A percentile compares a stretch with the other conserved stretches of the same genome.
phyloP scores from a whole-genome alignment of 2,888 invertebrate genomes.

The Lasioglossum morio region DNA sequence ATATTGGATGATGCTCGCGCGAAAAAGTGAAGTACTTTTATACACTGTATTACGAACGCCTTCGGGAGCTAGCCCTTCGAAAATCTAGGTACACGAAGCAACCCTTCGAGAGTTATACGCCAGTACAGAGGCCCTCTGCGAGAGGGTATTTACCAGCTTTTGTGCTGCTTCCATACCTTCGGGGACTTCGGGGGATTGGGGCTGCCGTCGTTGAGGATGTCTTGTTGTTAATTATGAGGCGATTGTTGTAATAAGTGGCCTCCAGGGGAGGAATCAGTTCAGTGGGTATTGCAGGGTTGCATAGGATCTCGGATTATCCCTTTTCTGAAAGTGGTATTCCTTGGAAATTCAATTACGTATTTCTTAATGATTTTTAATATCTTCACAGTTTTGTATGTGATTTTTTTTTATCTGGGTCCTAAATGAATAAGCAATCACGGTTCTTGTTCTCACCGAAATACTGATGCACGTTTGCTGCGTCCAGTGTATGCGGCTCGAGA shows the following conservation, averaged over 20 bases:
- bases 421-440: not conserved
- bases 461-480: not conserved
- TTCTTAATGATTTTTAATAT: not conserved
- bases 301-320: not conserved
- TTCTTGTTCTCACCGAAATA: not conserved
- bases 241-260: not conserved
- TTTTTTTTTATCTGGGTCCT: not conserved
- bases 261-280: not conserved
- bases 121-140: not conserved
- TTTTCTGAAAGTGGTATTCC: not conserved
- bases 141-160: not conserved
- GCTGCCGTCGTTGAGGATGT: not conserved
- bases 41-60: constrained; percentile 12
- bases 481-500: not conserved
- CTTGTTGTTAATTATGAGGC: not conserved
- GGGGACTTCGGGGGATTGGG: not conserved
- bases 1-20: constrained; percentile 45
- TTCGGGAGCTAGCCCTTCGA: not conserved
- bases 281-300: not conserved
- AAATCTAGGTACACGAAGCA: not conserved
- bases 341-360: not conserved
- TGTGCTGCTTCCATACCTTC: not conserved
- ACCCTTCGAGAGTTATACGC: not conserved
- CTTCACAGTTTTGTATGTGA: not conserved
- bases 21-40: constrained; percentile 49